Base-by-base conservation (phyloP, 2,797 vertebrate species). In the Sebastes itinus region DNA sequence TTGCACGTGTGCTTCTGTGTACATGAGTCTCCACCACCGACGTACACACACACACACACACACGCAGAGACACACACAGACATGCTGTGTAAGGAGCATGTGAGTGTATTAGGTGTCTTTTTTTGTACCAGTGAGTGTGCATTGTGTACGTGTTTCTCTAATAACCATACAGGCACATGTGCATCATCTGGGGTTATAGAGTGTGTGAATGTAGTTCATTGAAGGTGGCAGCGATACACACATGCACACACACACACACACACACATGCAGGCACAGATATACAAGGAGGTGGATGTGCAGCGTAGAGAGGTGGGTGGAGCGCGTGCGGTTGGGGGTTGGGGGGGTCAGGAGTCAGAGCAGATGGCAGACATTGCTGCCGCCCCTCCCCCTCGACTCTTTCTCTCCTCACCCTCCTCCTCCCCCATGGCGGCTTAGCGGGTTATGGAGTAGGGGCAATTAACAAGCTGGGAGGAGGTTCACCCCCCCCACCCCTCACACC, bases 391-490 rank as follows among this genome's bases (percentile, higher is more conserved):
- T 56, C 25, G 22, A 7, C 80, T 78, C 49, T 42, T 69, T 35
- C 77, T 74, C 67, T 58, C 72, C 62, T 10, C n/a, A 5, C 18
- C 75, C 18, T 22, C 33, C 59, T 62, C 58, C 73, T 62, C 72
- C 80, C 76, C 72, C 63, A 33, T 59, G 77, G 81, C 22, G 13
- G 86, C 90, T 85, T 89, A 91, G 90, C 70, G 55, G 89, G 91
- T 89, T 86, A 90, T 80, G 35, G 92, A 94, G 91, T 85, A 80
- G 85, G 83, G 91, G 94, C 90, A 95, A 95, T 96, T 96, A 95
- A 91, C 59, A 20, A 78, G 77, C 73, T 87, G 65, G 84, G 84
- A 81, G 83, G 87, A 82, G 78, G 66, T 38, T 58, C 56, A 77
- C 16, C 54, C 20, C 16, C 16, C 33, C 67, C 27, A 3, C 18